These are phyloP conservation scores for Pyrrhosoma nymphula DNA, from an alignment of 2,888 invertebrate species.

Conservation along the genomic window DNA sequence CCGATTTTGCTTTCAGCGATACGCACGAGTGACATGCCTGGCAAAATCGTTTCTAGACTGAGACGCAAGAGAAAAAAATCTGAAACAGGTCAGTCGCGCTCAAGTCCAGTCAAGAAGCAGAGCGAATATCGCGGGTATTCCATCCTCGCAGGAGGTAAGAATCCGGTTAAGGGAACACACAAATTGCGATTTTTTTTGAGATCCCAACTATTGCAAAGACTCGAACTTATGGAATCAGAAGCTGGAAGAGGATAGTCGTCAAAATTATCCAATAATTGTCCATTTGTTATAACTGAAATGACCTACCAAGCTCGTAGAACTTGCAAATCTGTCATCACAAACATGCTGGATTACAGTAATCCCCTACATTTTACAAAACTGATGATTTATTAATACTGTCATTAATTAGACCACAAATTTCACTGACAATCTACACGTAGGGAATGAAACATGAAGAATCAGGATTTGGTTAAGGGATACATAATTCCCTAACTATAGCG, in stretches of 20 bases:
- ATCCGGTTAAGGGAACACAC: conserved; percentile 50
- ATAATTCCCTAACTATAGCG: too few relatives aligned
- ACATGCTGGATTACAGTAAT: too few relatives aligned
- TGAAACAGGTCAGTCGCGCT: conserved; percentile 61
- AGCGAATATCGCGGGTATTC: conserved; percentile 44
- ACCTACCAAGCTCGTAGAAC: too few relatives aligned
- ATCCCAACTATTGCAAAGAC: not conserved
- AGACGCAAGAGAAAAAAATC: conserved; percentile 39
- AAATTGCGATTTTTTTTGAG: conserved; percentile 53
- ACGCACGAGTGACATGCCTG: not conserved
- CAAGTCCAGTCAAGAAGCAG: conserved; percentile 44
- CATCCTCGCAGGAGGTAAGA: conserved; percentile 39
- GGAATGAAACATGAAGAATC: too few relatives aligned
- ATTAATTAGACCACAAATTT: too few relatives aligned
- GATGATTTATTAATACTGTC: too few relatives aligned
- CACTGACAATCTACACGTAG: too few relatives aligned
- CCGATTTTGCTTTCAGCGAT: not conserved
- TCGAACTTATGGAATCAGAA: not conserved
- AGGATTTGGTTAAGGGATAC: too few relatives aligned
- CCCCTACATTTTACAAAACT: too few relatives aligned
- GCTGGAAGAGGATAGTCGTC: not conserved
- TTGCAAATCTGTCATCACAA: too few relatives aligned
- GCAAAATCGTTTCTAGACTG: conserved; percentile 17
- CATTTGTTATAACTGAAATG: too few relatives aligned
- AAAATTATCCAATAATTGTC: too few relatives aligned